phyloP scores from a whole-genome alignment of 2,888 invertebrate species.

The Capitulum mitella region DNA sequence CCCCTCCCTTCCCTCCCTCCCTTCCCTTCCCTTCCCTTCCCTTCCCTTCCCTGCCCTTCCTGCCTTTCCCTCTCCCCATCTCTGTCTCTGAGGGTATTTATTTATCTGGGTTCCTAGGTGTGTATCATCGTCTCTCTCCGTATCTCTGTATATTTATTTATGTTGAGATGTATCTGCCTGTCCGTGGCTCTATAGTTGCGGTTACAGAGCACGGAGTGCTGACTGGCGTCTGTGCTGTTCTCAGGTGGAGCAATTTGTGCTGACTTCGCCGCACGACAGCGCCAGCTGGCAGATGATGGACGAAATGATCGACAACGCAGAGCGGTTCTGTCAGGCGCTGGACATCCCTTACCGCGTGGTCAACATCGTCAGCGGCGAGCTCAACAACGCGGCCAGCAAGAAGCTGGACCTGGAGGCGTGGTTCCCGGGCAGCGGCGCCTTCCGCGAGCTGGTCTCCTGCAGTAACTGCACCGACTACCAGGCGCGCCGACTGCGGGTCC shows the following conservation, averaged over 20 bases:
- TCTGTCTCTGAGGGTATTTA: too few relatives aligned
- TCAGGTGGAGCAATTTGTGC: conserved; percentile 93
- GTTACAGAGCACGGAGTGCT: too few relatives aligned
- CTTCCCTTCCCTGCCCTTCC: too few relatives aligned
- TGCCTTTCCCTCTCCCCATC: too few relatives aligned
- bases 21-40: too few relatives aligned
- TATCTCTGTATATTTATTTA: too few relatives aligned
- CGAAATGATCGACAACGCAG: conserved; percentile 94
- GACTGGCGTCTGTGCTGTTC: too few relatives aligned
- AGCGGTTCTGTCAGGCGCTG: conserved; percentile 77
- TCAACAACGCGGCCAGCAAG: conserved; percentile 97
- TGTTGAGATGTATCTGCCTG: too few relatives aligned
- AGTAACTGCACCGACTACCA: conserved; percentile 98
- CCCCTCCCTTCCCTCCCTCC: too few relatives aligned
- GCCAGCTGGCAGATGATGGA: conserved; percentile 98
- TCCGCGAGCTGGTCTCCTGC: conserved; percentile 95
- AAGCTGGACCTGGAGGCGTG: conserved; percentile 97
- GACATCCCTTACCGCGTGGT: conserved; percentile 92
- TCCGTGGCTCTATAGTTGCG: too few relatives aligned
- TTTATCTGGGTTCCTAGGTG: too few relatives aligned
- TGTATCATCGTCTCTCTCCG: too few relatives aligned
- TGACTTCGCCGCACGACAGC: conserved; percentile 93
- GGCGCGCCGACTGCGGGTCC: conserved; percentile 70
- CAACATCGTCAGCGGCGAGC: conserved; percentile 95
- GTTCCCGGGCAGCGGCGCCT: conserved; percentile 96